Percentiles rank a stretch among this genome's conserved stretches.
These are phyloP conservation scores for Rhineura floridana DNA, from an alignment of 2,113 vertebrate species.

Conservation along the genomic window DNA sequence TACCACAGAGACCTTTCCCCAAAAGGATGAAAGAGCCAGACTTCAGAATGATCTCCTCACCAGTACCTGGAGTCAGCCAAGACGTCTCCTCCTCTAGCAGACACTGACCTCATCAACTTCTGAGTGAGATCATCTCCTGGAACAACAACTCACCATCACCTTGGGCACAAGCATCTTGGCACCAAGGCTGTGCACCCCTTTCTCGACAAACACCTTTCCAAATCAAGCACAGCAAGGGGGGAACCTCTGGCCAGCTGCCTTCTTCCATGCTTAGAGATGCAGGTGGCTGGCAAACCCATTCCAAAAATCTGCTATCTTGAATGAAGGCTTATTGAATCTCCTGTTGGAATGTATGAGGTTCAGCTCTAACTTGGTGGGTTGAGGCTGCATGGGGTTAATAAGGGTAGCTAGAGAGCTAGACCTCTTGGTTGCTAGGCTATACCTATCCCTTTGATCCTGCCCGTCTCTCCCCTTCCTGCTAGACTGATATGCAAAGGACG, in stretches of 20 bases:
- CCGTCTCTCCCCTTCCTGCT: no score
- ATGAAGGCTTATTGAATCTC: neutral
- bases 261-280: neutral
- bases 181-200: no score
- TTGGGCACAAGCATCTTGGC: neutral
- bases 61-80: neutral
- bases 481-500: no score
- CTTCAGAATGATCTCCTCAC: neutral
- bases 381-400: no score
- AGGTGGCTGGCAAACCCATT: neutral
- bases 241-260: neutral
- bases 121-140: fast-evolving
- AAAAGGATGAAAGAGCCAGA: neutral
- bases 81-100: neutral
- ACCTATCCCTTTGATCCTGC: no score
- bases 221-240: neutral
- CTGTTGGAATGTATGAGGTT: no score
- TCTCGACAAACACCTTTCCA: neutral
- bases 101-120: slow-evolving; percentile 5
- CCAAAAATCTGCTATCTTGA: neutral
- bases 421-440: no score
- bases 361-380: no score
- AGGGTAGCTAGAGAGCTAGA: no score
- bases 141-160: fast-evolving
- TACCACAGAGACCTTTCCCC: neutral